A percentile compares a stretch with the other conserved stretches of the same genome.
These are phyloP conservation scores for Melitaea cinxia DNA, from an alignment of 1,140 invertebrate genomes.

Conservation along the genomic window DNA sequence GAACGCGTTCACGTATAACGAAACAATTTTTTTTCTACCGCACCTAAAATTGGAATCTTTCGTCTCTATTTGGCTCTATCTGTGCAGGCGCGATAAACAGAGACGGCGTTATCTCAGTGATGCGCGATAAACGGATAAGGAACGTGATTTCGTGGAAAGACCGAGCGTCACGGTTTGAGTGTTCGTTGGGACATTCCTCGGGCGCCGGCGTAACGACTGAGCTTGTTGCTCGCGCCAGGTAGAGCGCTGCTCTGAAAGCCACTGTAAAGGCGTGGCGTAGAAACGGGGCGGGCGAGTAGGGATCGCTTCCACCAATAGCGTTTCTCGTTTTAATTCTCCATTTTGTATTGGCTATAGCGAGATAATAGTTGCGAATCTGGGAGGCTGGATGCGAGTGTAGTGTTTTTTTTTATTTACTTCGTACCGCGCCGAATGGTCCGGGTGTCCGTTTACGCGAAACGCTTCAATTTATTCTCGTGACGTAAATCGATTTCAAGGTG, in stretches of 20 bases:
- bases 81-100: conserved; percentile 26
- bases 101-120: conserved; percentile 36
- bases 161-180: conserved; percentile 37
- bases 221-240: conserved; percentile 47
- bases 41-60: conserved; percentile 52
- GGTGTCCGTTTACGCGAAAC: conserved; percentile 54
- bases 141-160: conserved; percentile 56
- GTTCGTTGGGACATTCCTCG: conserved; percentile 38
- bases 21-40: conserved; percentile 60
- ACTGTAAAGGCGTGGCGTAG: conserved; percentile 46
- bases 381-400: conserved; percentile 64
- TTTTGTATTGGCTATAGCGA: conserved; percentile 67
- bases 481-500: conserved; percentile 72
- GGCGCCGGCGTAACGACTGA: conserved; percentile 41
- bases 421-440: conserved; percentile 53
- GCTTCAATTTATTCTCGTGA: conserved; percentile 66
- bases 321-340: conserved; percentile 30
- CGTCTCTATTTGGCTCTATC: conserved; percentile 52
- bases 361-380: conserved; percentile 77
- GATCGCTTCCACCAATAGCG: conserved; percentile 53
- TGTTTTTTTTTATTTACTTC: conserved; percentile 61
- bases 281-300: conserved; percentile 42
- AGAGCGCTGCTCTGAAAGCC: conserved; percentile 48
- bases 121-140: conserved; percentile 56
- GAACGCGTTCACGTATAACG: conserved; percentile 47